These are phyloP conservation scores for Sebastes kiyomatsui DNA, from an alignment of 2,797 vertebrate genomes.

Conservation along the genomic window DNA sequence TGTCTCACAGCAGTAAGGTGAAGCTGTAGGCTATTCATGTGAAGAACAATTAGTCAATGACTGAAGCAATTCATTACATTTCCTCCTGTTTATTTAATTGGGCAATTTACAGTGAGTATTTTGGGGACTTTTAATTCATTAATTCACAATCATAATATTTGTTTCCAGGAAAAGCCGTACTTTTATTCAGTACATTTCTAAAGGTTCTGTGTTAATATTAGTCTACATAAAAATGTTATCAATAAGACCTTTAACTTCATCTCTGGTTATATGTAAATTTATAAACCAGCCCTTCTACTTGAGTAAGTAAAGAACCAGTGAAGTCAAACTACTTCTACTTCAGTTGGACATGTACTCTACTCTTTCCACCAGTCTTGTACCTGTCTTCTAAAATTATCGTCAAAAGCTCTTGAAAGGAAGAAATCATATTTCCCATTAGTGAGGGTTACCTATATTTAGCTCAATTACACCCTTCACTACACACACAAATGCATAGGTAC, in stretches of 20 bases:
- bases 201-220: too few species aligned
- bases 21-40: background rate
- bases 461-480: background rate
- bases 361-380: background rate
- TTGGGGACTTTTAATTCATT: background rate
- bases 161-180: accelerated
- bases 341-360: background rate
- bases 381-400: background rate
- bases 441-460: background rate
- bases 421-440: background rate
- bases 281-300: background rate
- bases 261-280: background rate
- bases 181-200: too few species aligned
- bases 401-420: background rate
- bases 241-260: background rate
- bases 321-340: background rate
- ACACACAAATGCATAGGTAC: slow-evolving; percentile 65
- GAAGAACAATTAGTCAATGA: background rate
- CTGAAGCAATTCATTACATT: background rate
- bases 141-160: too few species aligned
- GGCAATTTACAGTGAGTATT: background rate
- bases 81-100: background rate
- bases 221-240: too few species aligned
- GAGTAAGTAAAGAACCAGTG: background rate
- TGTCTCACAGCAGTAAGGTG: background rate